A percentile compares a stretch with the other conserved stretches of the same genome.
phyloP scores from a whole-genome alignment of 2,113 vertebrate genomes.

The Paradoxurus hermaphroditus region DNA sequence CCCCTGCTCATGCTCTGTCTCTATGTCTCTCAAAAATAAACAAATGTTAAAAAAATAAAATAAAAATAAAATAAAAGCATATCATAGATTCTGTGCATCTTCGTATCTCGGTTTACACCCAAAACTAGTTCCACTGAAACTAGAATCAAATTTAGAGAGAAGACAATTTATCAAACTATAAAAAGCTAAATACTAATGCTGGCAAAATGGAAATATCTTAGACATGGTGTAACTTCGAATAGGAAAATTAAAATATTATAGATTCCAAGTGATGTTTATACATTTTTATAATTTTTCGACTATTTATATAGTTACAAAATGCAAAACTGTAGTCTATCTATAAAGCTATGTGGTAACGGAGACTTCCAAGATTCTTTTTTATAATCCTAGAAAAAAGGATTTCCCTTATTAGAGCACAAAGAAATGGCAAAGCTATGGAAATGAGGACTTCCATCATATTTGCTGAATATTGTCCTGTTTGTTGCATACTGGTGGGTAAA shows the following conservation, averaged over 20 bases:
- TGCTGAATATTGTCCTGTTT: background rate
- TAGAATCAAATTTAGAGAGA: background rate
- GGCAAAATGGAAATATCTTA: background rate
- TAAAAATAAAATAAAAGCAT: too few species aligned
- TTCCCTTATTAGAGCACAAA: background rate
- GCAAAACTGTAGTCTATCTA: background rate
- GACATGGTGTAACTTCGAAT: background rate
- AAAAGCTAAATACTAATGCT: background rate
- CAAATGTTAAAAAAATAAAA: too few species aligned
- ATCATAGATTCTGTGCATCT: background rate
- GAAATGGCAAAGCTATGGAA: background rate
- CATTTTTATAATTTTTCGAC: background rate
- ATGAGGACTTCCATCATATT: background rate
- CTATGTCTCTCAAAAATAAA: too few species aligned
- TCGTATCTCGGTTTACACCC: background rate
- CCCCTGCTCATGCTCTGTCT: too few species aligned
- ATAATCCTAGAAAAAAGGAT: background rate
- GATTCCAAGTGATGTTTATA: background rate
- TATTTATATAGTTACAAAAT: background rate
- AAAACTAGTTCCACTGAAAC: background rate
- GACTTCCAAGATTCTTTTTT: background rate
- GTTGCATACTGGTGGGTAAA: background rate
- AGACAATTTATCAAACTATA: background rate
- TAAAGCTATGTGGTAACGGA: background rate
- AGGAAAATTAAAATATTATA: background rate